Base-by-base conservation (phyloP, 2,797 vertebrate genomes). In the Poecile montanus region DNA sequence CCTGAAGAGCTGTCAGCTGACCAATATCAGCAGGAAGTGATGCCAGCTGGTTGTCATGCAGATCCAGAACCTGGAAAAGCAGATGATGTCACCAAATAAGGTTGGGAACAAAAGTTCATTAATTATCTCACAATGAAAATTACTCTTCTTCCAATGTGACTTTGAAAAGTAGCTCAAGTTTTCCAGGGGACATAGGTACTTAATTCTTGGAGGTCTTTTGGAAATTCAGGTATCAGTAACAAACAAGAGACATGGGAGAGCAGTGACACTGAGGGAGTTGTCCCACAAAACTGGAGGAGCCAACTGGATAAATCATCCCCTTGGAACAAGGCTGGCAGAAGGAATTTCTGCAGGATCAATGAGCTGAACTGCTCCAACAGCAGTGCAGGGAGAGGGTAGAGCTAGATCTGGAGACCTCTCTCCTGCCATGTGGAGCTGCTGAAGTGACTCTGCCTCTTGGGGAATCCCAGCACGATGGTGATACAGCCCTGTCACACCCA, bases 11-110 rank as follows among this genome's bases (percentile, higher is more conserved):
- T 1, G 93, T 73, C 91, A 99, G 97, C 84, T 98, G 98, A 23
- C 99, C 99, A 3, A 99, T 97, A 54, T 99, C 98, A 29, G 98
- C 98, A 25, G 99, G 99, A 77, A 99, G 98, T 0, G 97, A 97
- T 7, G 95, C 93, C 73, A 99, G 97, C 93, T 98, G 98, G 94
- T 99, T 99, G 67, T 99, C 97, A 25, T 99, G 99, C 63, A 99
- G 97, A 94, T 99, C 99, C 85, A 99, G 97, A 89, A 99, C 99
- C 99, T 99, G 95, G 14, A 51, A 70, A 36, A 84, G 45, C 2
- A 85, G 34, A 65, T 7, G 21, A 40, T 38, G 38, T 44, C 40
- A 50, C 20, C 50, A 78, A 34, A 40, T 5, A 34, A 76, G 18
- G 36, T 3, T 67, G 29, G 62, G 38, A 75, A 54, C 63, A 62